Base-by-base conservation (phyloP, 2,888 invertebrate species). In the Lasioglossum leucozonium region DNA sequence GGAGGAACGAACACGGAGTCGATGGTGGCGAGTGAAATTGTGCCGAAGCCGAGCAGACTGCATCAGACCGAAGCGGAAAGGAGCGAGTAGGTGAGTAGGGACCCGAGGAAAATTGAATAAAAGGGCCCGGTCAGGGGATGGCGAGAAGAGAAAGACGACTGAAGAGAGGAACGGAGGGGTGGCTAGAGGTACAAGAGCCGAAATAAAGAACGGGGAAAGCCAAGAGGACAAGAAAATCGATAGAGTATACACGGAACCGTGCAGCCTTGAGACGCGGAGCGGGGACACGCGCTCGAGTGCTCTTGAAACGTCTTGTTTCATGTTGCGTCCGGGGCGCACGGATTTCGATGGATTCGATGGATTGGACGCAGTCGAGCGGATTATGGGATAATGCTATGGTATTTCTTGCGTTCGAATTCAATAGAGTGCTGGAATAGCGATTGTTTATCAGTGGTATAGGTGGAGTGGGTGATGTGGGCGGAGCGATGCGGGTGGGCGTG, bases 1-100 rank as follows among this genome's bases (percentile, higher is more conserved):
- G 37, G n/a, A 47, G 67, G 51, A 72, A 78, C 72, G 77, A 78
- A 71, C 69, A 34, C n/a, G 73, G 79, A 26, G 51, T 22, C 37
- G 67, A 26, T 55, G 55, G 37, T n/a, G 65, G 47, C n/a, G 26
- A 34, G 40, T 37, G 77, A 55, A 44, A 69, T 80, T 42, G 55
- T 22, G 26, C 34, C 65, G 44, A 51, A 51, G 51, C 51, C 18
- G 44, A 22, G 58, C 26, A 26, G 26, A 30, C 13, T 11, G 26
- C 16, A 58, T 13, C 58, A 16, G 58, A 58, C 5, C 58, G 58
- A 58, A 6, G 58, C 26, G 1, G 42, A 44, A 18, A 11, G 22
- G 34, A 30, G 18, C 18, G 65, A 34, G 34, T 5, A 1, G 58
- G 26, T 26, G 65, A 65, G 34, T 0, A 34, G 65, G 34, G 65